These are phyloP conservation scores for Chymomyza caudatula DNA, from an alignment of 2,888 invertebrate genomes.

Conservation along the genomic window DNA sequence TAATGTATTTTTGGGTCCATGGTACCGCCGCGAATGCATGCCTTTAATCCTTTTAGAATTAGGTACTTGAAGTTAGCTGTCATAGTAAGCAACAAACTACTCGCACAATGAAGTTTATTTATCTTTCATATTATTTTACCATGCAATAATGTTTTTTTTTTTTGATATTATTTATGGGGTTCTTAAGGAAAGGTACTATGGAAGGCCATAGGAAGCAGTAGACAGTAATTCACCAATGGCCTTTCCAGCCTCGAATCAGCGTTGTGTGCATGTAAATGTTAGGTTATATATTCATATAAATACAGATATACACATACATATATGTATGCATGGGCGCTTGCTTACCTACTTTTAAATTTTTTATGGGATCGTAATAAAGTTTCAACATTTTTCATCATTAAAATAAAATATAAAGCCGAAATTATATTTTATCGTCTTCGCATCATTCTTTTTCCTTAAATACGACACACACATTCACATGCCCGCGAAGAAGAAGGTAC, in stretches of 20 bases:
- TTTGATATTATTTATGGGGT: constrained; percentile 60
- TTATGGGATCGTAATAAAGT: constrained; percentile 75
- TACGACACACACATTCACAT: constrained; percentile 52
- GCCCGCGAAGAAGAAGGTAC: background rate
- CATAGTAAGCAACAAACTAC: too few relatives aligned
- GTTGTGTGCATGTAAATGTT: background rate
- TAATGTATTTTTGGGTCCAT: too few relatives aligned
- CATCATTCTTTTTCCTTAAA: constrained; percentile 72
- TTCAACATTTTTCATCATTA: constrained; percentile 78
- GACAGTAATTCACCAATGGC: background rate
- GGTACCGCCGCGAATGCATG: too few relatives aligned
- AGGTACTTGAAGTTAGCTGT: too few relatives aligned
- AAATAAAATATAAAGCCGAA: constrained; percentile 76
- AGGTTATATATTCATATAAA: background rate
- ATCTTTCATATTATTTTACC: constrained; percentile 59
- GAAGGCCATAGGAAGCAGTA: constrained; percentile 24
- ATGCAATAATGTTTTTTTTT: constrained; percentile 13
- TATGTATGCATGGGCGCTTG: constrained; percentile 10
- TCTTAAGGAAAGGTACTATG: background rate
- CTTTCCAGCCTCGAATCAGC: background rate
- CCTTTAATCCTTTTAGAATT: too few relatives aligned
- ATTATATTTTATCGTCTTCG: constrained; percentile 76
- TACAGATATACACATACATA: background rate
- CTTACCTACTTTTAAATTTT: constrained; percentile 69
- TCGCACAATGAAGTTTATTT: constrained; percentile 69